These are phyloP conservation scores for Ageneiosus marmoratus DNA, from an alignment of 2,113 vertebrate species.

Conservation along the genomic window DNA sequence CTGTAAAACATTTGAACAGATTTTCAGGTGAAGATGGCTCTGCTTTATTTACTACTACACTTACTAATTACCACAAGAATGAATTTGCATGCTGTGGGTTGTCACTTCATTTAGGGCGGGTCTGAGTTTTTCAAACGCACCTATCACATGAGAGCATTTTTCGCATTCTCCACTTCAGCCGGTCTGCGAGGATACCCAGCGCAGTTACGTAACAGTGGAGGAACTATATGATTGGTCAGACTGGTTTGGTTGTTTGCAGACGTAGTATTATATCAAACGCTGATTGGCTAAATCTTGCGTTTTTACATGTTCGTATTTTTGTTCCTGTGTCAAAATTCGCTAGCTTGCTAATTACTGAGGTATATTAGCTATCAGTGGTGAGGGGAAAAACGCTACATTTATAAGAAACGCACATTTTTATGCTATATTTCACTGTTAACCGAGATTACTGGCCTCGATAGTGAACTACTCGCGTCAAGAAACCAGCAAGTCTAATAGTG, in stretches of 20 bases:
- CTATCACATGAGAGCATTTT: conserved; percentile 58
- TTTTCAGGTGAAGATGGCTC: not conserved
- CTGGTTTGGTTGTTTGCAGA: not conserved
- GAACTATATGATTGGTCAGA: conserved; percentile 55
- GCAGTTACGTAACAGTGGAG: not conserved
- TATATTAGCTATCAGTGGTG: conserved; percentile 47
- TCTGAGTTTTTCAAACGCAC: conserved; percentile 74
- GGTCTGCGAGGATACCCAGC: conserved; percentile 23
- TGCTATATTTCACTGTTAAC: not conserved
- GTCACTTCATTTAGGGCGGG: conserved; percentile 35
- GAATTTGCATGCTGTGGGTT: not conserved
- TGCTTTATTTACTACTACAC: not conserved
- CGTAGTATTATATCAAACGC: conserved; percentile 7
- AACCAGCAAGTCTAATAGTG: not conserved
- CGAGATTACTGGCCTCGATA: not conserved
- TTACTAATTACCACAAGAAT: not conserved
- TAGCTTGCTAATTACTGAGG: conserved; percentile 45
- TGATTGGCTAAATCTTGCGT: conserved; percentile 64
- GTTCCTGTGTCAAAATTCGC: conserved; percentile 76
- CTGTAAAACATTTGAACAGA: not conserved
- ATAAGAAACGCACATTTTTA: not conserved
- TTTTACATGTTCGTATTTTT: conserved; percentile 70
- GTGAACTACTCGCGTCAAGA: not conserved
- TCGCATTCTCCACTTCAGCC: conserved; percentile 43
- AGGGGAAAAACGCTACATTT: conserved; percentile 30